Evolutionary conservation across 2,888 invertebrate genomes (phyloP), one percentile per base, ranked within the genome.

Genomic region (Caenorhabditis macrosperma): DNA sequence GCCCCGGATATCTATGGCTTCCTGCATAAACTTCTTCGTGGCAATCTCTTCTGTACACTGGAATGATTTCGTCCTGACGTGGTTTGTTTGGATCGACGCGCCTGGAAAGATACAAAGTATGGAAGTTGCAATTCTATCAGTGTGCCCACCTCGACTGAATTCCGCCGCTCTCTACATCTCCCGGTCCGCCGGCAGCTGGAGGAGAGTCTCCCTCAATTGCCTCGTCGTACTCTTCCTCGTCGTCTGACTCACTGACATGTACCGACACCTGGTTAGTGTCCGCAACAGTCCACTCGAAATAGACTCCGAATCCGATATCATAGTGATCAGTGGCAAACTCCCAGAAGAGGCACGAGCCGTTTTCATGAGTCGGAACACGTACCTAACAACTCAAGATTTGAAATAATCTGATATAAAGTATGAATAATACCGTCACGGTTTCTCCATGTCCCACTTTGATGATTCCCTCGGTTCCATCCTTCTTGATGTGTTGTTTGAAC

Each of bases 251-350:
- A 15, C 95, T 95, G 7, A 99, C 95, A 91, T 98, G 96, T 1
- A 99, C 95, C 0, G 97, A 96, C 22, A 88, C 95, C 1, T 95
- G 94, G 91, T 95, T 95, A 69, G 88, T 91, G 5, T 91, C 92
- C 2, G 91, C 90, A 48, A 91, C 89, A 64, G 94, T 95, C 96
- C 97, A 99, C 92, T 99, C 99, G 91, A 99, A 99, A 91, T 95
- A 97, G 59, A 99, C 94, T 0, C 99, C 99, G 92, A 99, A 99
- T 91, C 90, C 91, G 44, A 99, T 95, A 91, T 99, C 99, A 90
- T 97, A 99, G 91, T 94, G 94, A 91, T 99, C 99, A 0, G 99
- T 98, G 15, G 97, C 97, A 91, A 99, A 99, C 92, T 99, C 99
- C 98, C 98, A 99, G 92, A 96, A 98, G 44, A 99, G 93, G 88